A percentile compares a stretch with the other conserved stretches of the same genome.
Conservation (phyloP, 1,140 invertebrate species). For the Stegodyphus dumicola region DNA sequence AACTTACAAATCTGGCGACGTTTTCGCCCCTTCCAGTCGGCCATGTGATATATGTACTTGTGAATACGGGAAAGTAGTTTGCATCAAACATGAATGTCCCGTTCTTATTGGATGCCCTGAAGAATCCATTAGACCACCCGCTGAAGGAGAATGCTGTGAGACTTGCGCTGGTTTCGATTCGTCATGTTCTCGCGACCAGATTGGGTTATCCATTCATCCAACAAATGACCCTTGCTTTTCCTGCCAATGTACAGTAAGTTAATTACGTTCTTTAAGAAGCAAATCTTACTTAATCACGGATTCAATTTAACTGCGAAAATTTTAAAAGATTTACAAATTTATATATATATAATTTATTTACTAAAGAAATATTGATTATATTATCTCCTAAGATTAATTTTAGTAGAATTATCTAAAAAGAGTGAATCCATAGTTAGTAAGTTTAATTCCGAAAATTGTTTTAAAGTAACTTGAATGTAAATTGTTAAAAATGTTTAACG, state of each 20-base stretch:
- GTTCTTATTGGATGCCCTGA: conserved; percentile 37
- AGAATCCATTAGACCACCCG: conserved; percentile 50
- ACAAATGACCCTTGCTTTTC: conserved; percentile 77
- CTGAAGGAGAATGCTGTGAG: conserved; percentile 45
- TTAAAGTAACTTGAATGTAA: too few relatives aligned
- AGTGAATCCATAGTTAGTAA: too few relatives aligned
- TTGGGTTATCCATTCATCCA: conserved; percentile 74
- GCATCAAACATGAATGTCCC: conserved; percentile 50
- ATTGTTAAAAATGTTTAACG: too few relatives aligned
- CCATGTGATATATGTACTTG: conserved; percentile 51
- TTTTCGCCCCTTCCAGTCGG: conserved; percentile 23
- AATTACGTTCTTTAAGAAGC: not conserved
- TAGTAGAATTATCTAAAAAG: too few relatives aligned
- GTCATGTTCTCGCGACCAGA: conserved; percentile 70
- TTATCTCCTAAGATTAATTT: too few relatives aligned
- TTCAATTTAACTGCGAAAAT: too few relatives aligned
- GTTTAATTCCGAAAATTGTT: too few relatives aligned
- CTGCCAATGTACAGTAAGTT: conserved; percentile 81
- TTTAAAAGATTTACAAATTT: too few relatives aligned
- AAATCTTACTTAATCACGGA: not conserved
- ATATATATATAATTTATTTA: too few relatives aligned
- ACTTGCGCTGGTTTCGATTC: conserved; percentile 45
- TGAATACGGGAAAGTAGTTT: conserved; percentile 55
- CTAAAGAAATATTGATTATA: too few relatives aligned
- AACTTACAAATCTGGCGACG: conserved; percentile 36